Base-by-base conservation (phyloP, 1,140 invertebrate genomes). In the Octopus bimaculoides region DNA sequence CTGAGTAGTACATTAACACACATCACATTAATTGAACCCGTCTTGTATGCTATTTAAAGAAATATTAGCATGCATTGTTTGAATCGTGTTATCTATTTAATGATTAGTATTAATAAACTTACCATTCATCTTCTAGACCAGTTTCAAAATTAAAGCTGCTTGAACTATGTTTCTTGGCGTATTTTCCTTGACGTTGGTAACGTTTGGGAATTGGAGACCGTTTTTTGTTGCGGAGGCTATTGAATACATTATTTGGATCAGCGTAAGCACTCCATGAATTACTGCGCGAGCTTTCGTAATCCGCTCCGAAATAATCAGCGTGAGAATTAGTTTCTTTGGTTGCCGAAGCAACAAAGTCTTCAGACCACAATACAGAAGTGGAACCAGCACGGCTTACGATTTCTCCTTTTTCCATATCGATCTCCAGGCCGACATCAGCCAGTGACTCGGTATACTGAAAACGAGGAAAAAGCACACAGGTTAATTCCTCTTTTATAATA, bases 341-440 rank as follows among this genome's bases (percentile, higher is more conserved):
- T 6, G 17, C 66, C 5, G 17, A 14, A 20, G 66, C 66, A n/a
- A 20, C 66, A 71, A 71, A 71, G 6, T 71, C 66, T 41, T 41
- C 26, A 6, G 66, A 6, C 66, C 66, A 71, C 14, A 71, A 5
- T 4, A 71, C 66, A 6, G 66, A 71, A 6, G 66, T 71, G 9
- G 66, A 71, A 6, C 66, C 66, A 20, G 66, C 66, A 14, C 66
- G 66, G 26, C 66, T 71, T 5, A 71, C 66, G 26, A 71, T 71
- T 71, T 71, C 66, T n/a, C 66, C 66, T 20, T 71, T 71, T 71
- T 71, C 66, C 66, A 71, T 71, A 71, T 71, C 66, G 66, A 71
- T 71, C 66, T 71, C 66, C 66, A 71, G 26, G 26, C 66, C 66
- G 26, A 71, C 66, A 17, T 71, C 66, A 6, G 66, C 66, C 3